These are phyloP conservation scores for Triplophysa dalaica DNA, from an alignment of 2,113 vertebrate species.

Conservation along the genomic window DNA sequence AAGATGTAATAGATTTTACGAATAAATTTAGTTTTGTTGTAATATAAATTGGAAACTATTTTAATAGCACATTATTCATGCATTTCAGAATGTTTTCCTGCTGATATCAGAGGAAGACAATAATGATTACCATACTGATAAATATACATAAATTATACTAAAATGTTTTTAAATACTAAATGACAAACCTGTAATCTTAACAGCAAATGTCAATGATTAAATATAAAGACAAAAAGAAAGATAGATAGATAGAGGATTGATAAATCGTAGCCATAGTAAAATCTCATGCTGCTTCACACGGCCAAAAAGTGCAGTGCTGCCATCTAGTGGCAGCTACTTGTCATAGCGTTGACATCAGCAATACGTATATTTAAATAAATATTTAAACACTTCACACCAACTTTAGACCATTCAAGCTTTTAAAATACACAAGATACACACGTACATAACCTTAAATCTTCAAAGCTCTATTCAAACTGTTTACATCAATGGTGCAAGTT, in stretches of 20 bases:
- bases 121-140: not conserved
- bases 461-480: too few relatives aligned
- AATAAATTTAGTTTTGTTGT: not conserved
- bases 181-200: not conserved
- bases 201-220: not conserved
- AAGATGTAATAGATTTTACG: too few relatives aligned
- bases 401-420: too few relatives aligned
- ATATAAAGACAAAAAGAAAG: not conserved
- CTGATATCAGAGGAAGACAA: not conserved
- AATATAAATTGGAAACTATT: not conserved
- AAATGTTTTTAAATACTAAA: not conserved
- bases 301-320: not conserved
- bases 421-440: too few relatives aligned
- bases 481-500: too few relatives aligned
- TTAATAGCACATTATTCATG: not conserved
- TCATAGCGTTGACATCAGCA: not conserved
- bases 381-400: not conserved
- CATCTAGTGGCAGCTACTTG: conserved; percentile 17
- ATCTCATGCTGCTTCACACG: not conserved
- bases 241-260: not conserved
- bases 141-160: not conserved
- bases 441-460: too few relatives aligned
- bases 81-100: not conserved
- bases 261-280: not conserved
- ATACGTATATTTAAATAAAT: not conserved